phyloP scores from a whole-genome alignment of 2,797 vertebrate species.

The Lacerta agilis region DNA sequence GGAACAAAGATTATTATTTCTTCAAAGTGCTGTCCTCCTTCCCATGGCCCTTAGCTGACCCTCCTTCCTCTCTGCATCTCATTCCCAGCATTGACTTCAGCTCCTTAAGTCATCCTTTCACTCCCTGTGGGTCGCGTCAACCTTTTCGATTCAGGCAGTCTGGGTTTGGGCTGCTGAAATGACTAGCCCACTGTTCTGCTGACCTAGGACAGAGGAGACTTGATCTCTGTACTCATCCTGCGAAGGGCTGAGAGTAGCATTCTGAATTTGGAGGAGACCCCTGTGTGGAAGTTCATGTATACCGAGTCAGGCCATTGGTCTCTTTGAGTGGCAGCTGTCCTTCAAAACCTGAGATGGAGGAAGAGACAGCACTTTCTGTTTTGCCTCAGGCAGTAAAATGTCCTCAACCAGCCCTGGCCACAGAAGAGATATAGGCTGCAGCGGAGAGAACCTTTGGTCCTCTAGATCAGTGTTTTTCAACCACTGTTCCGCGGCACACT shows the following conservation, averaged over 20 bases:
- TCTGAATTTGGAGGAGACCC: not conserved
- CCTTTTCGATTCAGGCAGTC: no score
- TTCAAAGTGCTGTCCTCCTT: constrained; percentile 46
- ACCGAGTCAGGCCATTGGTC: no score
- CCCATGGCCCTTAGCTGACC: constrained; percentile 35
- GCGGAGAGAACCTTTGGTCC: no score
- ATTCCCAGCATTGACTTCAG: constrained; percentile 31
- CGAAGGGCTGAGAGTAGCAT: not conserved
- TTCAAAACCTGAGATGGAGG: not conserved
- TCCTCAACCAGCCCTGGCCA: no score
- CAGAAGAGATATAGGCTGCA: no score
- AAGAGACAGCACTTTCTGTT: no score
- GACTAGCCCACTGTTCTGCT: not conserved
- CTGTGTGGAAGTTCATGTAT: not conserved
- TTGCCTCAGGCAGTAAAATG: no score
- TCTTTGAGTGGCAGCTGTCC: not conserved
- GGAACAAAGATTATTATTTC: constrained; percentile 46
- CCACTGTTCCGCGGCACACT: no score
- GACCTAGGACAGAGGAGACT: not conserved
- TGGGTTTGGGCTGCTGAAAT: not conserved
- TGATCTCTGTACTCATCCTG: no score
- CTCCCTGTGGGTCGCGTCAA: not conserved
- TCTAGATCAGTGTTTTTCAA: no score
- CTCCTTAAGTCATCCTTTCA: not conserved
- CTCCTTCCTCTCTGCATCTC: not conserved